Conservation (phyloP, 2,888 invertebrate genomes). For the Platypus cylindrus region DNA sequence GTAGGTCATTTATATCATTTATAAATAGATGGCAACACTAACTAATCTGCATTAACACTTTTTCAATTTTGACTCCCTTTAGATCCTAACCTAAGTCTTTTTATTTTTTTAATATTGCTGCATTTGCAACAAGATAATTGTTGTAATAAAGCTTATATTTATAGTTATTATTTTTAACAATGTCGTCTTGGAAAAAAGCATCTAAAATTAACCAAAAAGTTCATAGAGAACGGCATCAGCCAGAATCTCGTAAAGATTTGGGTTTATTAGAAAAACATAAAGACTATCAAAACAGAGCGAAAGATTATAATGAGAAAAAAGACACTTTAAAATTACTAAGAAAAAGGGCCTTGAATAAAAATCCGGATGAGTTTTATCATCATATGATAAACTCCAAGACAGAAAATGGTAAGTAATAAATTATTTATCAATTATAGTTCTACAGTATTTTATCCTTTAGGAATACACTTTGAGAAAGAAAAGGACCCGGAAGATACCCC, state of each 20-base stretch:
- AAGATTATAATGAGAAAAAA: conserved; percentile 71
- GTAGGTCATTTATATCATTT: no score
- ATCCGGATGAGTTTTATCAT: conserved; percentile 97
- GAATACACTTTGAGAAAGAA: conserved; percentile 49
- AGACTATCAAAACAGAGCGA: conserved; percentile 68
- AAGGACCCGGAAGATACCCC: conserved; percentile 63
- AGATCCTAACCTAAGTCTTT: no score
- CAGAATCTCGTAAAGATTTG: conserved; percentile 59
- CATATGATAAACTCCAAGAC: conserved; percentile 89
- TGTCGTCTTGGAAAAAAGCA: conserved; percentile 88
- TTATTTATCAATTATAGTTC: neutral
- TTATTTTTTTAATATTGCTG: no score
- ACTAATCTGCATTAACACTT: no score
- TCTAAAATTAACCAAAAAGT: conserved; percentile 73
- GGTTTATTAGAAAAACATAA: conserved; percentile 82
- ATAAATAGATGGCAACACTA: no score
- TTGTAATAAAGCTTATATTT: no score
- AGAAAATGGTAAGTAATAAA: conserved; percentile 32
- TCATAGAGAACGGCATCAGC: conserved; percentile 77
- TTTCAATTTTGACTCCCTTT: no score
- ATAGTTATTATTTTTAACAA: no score
- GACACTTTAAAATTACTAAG: conserved; percentile 68
- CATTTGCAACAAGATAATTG: no score
- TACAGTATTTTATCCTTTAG: conserved; percentile 2
- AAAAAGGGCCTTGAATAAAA: conserved; percentile 79